Conservation (phyloP, 2,113 vertebrate genomes). For the cat (Felis catus) region F.catus_Fca126_mat1.0 CM031411.1:98571001-98571500, state of each 20-base stretch:
- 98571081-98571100: constrained; percentile 60
- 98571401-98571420: not conserved
- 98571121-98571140: constrained; percentile 69
- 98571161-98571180: constrained; percentile 4
- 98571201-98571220: not conserved
- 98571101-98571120: constrained; percentile 57
- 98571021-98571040: constrained; percentile 44
- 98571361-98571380: constrained; percentile 21
- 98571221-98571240: constrained; percentile 53
- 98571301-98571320: constrained; percentile 55
- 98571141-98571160: constrained; percentile 74
- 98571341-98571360: constrained; percentile 49
- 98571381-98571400: constrained; percentile 1
- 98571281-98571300: constrained; percentile 60
- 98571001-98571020: constrained; percentile 55
- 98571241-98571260: constrained; percentile 39
- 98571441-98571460: constrained; percentile 22
- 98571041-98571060: constrained; percentile 59
- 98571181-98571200: constrained; percentile 48
- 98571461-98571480: constrained; percentile 19
- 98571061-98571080: constrained; percentile 66
- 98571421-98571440: constrained; percentile 21
- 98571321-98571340: constrained; percentile 41
- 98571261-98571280: constrained; percentile 66
- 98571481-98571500: not conserved